Conservation (phyloP, 2,797 vertebrate species). For the Lepus oiostolus region DNA sequence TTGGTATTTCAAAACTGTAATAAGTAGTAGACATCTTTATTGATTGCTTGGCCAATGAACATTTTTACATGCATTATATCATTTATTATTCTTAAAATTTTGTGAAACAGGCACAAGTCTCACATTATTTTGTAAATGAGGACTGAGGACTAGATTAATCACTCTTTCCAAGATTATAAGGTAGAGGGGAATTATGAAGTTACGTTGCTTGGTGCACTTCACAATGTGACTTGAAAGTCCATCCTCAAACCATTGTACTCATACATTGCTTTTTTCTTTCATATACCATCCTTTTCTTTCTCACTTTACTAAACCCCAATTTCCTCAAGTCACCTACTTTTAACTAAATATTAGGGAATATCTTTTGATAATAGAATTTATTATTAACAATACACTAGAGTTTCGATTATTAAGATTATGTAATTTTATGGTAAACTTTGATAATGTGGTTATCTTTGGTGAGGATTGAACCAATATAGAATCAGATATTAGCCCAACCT, state of each 20-base stretch:
- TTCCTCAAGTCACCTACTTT: constrained; percentile 19
- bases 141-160: background rate
- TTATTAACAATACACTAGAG: background rate
- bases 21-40: background rate
- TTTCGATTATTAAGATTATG: background rate
- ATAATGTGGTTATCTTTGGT: constrained; percentile 29
- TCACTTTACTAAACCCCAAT: background rate
- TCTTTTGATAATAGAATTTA: constrained; percentile 19
- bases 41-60: constrained; percentile 33
- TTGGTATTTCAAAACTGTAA: background rate
- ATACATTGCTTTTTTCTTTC: background rate
- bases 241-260: background rate
- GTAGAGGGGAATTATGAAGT: background rate
- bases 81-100: constrained; percentile 46
- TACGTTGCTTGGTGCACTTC: background rate
- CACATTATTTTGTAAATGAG: constrained; percentile 15
- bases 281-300: background rate
- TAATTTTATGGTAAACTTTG: constrained; percentile 45
- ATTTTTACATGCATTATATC: background rate
- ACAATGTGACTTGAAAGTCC: background rate
- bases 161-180: background rate
- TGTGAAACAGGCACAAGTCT: background rate
- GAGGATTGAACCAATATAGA: background rate
- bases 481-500: constrained; percentile 10
- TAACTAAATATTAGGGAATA: constrained; percentile 34